These are phyloP conservation scores for Pachyuromys duprasi DNA, from an alignment of 2,797 vertebrate species.

Conservation along the genomic window DNA sequence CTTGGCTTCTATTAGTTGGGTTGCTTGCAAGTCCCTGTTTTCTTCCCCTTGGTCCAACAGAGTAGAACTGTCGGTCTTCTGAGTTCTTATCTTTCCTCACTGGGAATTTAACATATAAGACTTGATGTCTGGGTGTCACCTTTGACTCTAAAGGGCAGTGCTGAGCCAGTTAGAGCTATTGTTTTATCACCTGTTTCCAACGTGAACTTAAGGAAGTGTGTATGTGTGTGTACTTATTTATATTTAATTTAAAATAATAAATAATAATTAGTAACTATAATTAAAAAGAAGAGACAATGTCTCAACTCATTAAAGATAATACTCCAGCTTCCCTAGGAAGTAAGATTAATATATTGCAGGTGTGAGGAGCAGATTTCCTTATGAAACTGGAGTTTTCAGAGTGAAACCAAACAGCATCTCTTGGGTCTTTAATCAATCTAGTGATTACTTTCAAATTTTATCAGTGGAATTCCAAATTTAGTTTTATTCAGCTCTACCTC, in stretches of 20 bases:
- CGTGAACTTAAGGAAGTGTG: slow-evolving; percentile 6
- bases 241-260: neutral
- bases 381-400: neutral
- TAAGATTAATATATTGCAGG: neutral
- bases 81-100: neutral
- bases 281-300: slow-evolving; percentile 33
- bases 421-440: neutral
- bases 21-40: neutral
- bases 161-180: neutral
- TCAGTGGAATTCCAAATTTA: slow-evolving; percentile 23
- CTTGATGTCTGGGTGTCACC: neutral
- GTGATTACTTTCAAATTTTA: slow-evolving; percentile 50
- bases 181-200: slow-evolving; percentile 53
- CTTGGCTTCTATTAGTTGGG: neutral
- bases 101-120: neutral
- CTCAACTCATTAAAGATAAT: neutral
- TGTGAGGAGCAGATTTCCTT: neutral
- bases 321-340: neutral
- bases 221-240: neutral
- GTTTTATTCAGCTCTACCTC: neutral
- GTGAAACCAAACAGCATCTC: neutral
- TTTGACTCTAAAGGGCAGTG: neutral
- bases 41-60: neutral
- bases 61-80: neutral
- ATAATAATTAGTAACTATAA: slow-evolving; percentile 34